Base-by-base conservation (phyloP, 30 jellyfish, hydroid and myxozoan species). In the Rhopilema esculentum region DNA sequence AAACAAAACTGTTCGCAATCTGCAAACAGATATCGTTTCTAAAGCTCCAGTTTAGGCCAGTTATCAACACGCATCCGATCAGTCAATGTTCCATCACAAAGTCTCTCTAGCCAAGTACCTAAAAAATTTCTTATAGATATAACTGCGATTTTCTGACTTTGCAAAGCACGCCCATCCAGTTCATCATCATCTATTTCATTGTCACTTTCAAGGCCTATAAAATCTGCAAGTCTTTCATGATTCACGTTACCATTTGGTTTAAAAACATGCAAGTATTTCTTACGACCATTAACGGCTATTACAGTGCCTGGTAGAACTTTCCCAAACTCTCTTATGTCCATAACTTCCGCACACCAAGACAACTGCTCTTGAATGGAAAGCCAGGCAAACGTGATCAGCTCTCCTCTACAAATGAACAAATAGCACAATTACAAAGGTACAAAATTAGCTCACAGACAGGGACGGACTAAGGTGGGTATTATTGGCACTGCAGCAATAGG, bases 201-300 rank as follows among this genome's bases (percentile, higher is more conserved):
- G 24, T 95, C 99, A 71, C 99, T 95, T 22, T 95, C 99, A 1
- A 95, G 91, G 1, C 99, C 99, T 0, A 95, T 75, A 75, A 95
- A 95, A 24, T 89, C 96, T 0, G 95, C 97, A 17, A 80, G 49
- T 50, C 61, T n/a, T 16, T 69, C 87, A 17, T 71, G 72, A 25
- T 78, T 75, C 8, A 65, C 33, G 20, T 22, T 57, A 0, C 72
- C 81, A 40, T 57, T 32, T 20, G 99, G 97, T 69, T 77, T 86
- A 80, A 78, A 95, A 1, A 95, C 82, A 28, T 95, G 75, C 33
- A 86, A 62, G 72, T 89, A 90, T 79, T 95, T 95, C 21, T 88
- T 93, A 21, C 53, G 87, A 15, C 97, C 99, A 82, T 90, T 95
- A 21, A 95, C 66, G 8, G 97, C 99, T 16, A 95, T 79, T 0